Conservation (phyloP, 2,888 invertebrate genomes). For the Marronus borbonicus region DNA sequence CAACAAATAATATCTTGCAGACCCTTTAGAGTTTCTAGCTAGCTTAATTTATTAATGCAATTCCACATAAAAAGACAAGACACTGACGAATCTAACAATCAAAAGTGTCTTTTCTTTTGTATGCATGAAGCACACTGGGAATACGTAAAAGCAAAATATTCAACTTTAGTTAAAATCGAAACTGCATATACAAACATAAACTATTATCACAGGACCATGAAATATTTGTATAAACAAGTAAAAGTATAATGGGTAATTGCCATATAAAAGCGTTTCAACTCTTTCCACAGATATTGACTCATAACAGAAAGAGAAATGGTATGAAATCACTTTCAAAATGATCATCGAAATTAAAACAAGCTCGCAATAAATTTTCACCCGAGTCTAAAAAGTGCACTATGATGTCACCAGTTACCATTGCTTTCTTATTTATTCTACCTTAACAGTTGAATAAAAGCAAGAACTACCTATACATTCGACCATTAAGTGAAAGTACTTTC, state of each 20-base stretch:
- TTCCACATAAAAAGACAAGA: too few relatives aligned
- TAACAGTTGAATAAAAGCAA: slow-evolving; percentile 22
- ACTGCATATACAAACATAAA: neutral
- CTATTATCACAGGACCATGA: neutral
- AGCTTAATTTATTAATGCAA: too few relatives aligned
- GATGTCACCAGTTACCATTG: slow-evolving; percentile 26
- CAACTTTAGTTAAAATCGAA: neutral
- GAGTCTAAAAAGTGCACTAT: slow-evolving; percentile 24
- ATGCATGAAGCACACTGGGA: too few relatives aligned
- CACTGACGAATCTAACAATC: too few relatives aligned
- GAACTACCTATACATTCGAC: slow-evolving; percentile 24
- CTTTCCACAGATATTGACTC: neutral
- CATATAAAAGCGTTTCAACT: neutral
- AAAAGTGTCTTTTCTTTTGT: too few relatives aligned
- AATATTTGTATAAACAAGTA: neutral
- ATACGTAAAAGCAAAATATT: neutral
- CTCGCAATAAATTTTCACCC: slow-evolving; percentile 19
- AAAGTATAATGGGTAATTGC: neutral
- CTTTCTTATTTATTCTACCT: slow-evolving; percentile 25
- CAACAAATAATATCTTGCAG: too few relatives aligned
- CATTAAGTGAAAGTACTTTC: slow-evolving; percentile 50
- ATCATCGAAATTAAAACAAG: neutral
- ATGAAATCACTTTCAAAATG: neutral
- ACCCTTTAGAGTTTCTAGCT: too few relatives aligned
- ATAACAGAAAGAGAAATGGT: neutral